Base-by-base conservation (phyloP, 2,888 invertebrate genomes). In the Agapostemon virescens region DNA sequence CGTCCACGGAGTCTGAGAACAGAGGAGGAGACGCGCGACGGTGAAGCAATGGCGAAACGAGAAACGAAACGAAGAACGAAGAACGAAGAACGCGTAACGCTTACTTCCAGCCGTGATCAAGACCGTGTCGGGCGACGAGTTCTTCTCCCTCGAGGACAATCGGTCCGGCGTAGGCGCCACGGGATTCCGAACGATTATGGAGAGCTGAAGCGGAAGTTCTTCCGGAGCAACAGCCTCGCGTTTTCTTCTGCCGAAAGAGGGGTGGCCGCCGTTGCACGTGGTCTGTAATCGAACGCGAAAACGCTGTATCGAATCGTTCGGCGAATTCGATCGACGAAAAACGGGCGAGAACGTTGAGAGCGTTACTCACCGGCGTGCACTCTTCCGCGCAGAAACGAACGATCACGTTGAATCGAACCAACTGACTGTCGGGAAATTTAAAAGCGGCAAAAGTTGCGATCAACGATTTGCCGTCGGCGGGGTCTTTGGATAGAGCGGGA, bases 341-440 rank as follows among this genome's bases (percentile, higher is more conserved):
- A 55, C 17, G 26, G n/a, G n/a, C n/a, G n/a, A n/a, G n/a, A n/a
- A n/a, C n/a, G n/a, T n/a, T n/a, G n/a, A n/a, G n/a, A n/a, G n/a
- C n/a, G 0, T 0, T 61, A 63, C 88, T 93, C 90, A 96, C 96
- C 88, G 94, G 94, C 30, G 94, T 93, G 90, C 98, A 98, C 81
- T 94, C 94, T 2, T 94, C 93, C n/a, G 95, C 93, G 90, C 98
- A 98, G 91, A 97, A 97, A 83, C 96, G 95, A 17, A 98, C 96
- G 92, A 96, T 95, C 2, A 97, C 95, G 87, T 96, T 96, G 90
- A 98, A 98, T 82, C 96, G 94, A 0, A 98, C 96, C 9, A 97
- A 94, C 42, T 96, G 95, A n/a, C 97, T 97, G 17, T 96, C 95
- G 0, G 97, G 96, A 93, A 98, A 98, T 84, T 97, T 96, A 92